Evolutionary conservation across 2,113 vertebrate genomes (phyloP).

Genomic region (Callopanchax toddi): DNA sequence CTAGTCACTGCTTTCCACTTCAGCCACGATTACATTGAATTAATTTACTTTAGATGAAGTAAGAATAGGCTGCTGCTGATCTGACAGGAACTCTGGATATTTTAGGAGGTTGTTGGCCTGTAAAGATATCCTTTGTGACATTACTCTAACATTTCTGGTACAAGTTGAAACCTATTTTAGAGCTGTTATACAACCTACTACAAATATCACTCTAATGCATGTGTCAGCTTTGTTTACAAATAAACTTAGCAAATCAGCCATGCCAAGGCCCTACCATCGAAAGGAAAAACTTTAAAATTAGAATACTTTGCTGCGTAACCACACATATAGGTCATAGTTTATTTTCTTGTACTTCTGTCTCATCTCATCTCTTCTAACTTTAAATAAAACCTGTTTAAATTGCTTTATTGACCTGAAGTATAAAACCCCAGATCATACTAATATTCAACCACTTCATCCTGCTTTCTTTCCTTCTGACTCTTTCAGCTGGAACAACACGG

Average conservation of each 20-base stretch:
- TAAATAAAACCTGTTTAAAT: too few relatives aligned
- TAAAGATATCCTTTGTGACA: slow-evolving; percentile 10
- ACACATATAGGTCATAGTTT: too few relatives aligned
- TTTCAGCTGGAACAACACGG: slow-evolving; percentile 90
- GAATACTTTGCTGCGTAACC: too few relatives aligned
- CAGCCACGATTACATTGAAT: neutral
- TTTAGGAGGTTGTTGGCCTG: slow-evolving; percentile 6
- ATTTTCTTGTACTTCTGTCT: too few relatives aligned
- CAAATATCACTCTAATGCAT: neutral
- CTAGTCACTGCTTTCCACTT: neutral
- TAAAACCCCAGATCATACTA: too few relatives aligned
- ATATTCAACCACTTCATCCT: neutral
- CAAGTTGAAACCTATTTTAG: neutral
- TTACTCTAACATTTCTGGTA: neutral
- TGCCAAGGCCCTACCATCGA: neutral
- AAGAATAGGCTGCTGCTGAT: slow-evolving; percentile 11
- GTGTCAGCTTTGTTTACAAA: slow-evolving; percentile 22
- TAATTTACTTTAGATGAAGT: slow-evolving; percentile 8
- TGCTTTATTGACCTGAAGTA: too few relatives aligned
- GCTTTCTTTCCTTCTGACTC: neutral
- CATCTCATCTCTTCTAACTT: too few relatives aligned
- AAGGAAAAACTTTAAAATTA: neutral
- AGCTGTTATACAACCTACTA: neutral
- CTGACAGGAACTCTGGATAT: slow-evolving; percentile 24
- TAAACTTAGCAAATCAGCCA: slow-evolving; percentile 11